phyloP scores from a whole-genome alignment of 2,113 vertebrate species.

The Turnix velox region DNA sequence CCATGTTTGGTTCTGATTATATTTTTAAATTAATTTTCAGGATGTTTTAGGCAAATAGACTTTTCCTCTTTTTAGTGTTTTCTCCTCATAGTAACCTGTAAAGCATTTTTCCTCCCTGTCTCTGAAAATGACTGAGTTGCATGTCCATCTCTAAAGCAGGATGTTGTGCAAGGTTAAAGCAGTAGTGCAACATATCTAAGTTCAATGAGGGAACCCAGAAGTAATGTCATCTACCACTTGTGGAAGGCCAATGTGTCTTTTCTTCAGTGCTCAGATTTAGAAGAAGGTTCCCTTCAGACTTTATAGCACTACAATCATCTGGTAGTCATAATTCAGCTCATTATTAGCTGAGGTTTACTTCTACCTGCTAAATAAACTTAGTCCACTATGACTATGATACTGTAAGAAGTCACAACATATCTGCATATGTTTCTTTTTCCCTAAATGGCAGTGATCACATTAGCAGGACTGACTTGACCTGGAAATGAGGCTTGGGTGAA shows the following conservation, averaged over 20 bases:
- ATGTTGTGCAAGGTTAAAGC: not conserved
- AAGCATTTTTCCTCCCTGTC: not conserved
- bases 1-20: not conserved
- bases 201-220: not conserved
- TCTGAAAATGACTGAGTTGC: not conserved
- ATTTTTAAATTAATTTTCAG: not conserved
- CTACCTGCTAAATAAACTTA: not conserved
- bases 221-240: not conserved
- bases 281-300: not conserved
- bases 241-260: not conserved
- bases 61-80: not conserved
- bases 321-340: not conserved
- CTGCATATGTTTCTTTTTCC: not conserved
- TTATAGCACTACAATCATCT: not conserved
- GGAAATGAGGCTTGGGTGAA: not conserved
- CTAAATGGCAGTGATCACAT: not conserved
- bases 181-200: not conserved
- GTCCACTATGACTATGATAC: not conserved
- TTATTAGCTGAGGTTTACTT: not conserved
- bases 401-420: rapidly evolving
- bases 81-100: not conserved
- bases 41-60: not conserved
- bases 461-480: not conserved
- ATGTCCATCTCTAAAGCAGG: not conserved
- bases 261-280: not conserved